phyloP scores from a whole-genome alignment of 1,140 invertebrate species.

The Bathynomus jamesi region DNA sequence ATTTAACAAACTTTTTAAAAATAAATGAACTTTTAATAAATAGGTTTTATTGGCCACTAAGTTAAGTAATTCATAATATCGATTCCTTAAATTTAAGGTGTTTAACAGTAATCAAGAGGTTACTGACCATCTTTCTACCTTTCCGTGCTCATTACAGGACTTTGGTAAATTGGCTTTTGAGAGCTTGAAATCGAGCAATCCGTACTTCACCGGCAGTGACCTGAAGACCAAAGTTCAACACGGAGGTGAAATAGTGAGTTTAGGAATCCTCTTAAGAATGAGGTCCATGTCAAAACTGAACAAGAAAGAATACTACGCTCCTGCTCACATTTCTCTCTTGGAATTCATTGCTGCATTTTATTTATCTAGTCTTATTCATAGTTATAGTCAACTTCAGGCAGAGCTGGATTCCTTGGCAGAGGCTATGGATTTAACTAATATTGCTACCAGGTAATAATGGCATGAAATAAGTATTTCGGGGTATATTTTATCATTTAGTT shows the following conservation, averaged over 20 bases:
- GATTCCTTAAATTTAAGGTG: too few relatives aligned
- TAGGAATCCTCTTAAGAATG: conserved; percentile 36
- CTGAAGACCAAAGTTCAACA: conserved; percentile 32
- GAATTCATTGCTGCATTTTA: conserved; percentile 52
- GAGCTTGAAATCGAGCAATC: conserved; percentile 21
- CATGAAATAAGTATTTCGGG: too few relatives aligned
- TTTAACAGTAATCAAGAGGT: too few relatives aligned
- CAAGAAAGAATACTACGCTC: conserved; percentile 44
- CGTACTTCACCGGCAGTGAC: conserved; percentile 31
- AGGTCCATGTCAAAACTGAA: conserved; percentile 36
- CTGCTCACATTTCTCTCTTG: conserved; percentile 47
- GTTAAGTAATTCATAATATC: too few relatives aligned
- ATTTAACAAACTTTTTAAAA: too few relatives aligned
- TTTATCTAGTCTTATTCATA: conserved; percentile 48
- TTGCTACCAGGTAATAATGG: conserved; percentile 18
- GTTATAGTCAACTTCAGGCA: conserved; percentile 47
- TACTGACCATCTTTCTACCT: too few relatives aligned
- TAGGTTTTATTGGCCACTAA: too few relatives aligned
- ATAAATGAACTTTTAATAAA: too few relatives aligned
- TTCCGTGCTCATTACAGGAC: conserved; percentile 32
- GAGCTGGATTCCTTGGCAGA: conserved; percentile 49
- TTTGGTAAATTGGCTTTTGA: conserved; percentile 36
- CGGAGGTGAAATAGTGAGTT: conserved; percentile 31
- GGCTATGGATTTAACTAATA: conserved; percentile 37
- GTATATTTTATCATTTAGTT: too few relatives aligned